Conservation (phyloP, 2,888 invertebrate genomes). For the Pandemis cinnamomeana region DNA sequence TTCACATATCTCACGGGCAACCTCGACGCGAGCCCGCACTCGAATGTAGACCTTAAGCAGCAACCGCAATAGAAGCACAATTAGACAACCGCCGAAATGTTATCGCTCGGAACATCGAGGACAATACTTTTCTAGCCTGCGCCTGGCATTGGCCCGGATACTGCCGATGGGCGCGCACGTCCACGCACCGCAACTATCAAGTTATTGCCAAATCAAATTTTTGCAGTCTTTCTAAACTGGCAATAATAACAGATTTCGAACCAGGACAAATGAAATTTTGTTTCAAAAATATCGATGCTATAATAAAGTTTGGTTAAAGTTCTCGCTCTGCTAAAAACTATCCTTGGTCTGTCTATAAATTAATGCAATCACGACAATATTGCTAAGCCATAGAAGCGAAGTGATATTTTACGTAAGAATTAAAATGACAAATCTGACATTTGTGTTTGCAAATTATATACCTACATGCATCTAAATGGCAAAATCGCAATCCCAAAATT, state of each 20-base stretch:
- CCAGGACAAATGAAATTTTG: too few species aligned
- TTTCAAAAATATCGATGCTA: too few species aligned
- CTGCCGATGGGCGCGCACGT: constrained; percentile 78
- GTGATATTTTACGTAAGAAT: too few species aligned
- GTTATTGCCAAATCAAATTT: constrained; percentile 24
- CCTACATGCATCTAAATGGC: too few species aligned
- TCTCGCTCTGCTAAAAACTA: too few species aligned
- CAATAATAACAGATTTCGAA: not conserved
- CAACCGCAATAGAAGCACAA: constrained; percentile 58
- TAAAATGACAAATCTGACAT: too few species aligned
- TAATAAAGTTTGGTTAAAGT: too few species aligned
- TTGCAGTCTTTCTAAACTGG: not conserved
- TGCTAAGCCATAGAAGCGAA: too few species aligned
- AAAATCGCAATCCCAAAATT: too few species aligned
- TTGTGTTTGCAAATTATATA: too few species aligned
- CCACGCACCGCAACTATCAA: constrained; percentile 54
- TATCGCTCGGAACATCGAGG: constrained; percentile 83
- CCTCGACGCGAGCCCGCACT: constrained; percentile 60
- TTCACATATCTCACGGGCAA: constrained; percentile 84
- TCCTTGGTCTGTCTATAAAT: too few species aligned
- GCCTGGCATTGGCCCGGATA: constrained; percentile 84
- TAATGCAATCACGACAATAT: too few species aligned
- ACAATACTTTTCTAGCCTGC: constrained; percentile 84
- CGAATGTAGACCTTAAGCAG: constrained; percentile 62
- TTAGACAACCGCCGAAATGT: constrained; percentile 57